phyloP scores from a whole-genome alignment of 2,888 invertebrate species.

The Apodemia zela region DNA sequence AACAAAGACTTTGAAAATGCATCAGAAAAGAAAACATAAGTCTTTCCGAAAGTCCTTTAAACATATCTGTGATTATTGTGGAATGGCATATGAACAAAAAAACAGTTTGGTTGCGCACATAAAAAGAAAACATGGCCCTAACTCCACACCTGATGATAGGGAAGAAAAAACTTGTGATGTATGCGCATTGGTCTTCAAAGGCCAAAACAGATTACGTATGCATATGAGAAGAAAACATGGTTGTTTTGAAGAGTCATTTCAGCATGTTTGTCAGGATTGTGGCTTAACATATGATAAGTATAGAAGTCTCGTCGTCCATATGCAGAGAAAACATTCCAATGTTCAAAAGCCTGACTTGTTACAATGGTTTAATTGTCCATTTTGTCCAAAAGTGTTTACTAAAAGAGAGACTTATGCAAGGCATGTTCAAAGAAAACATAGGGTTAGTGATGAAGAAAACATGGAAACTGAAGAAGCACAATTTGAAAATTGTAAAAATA shows the following conservation, averaged over 20 bases:
- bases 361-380: constrained; percentile 62
- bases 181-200: constrained; percentile 68
- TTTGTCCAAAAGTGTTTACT: constrained; percentile 61
- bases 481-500: constrained; percentile 44
- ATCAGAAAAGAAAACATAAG: constrained; percentile 64
- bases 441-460: constrained; percentile 46
- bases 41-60: constrained; percentile 51
- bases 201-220: constrained; percentile 57
- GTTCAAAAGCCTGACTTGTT: constrained; percentile 43
- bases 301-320: constrained; percentile 61
- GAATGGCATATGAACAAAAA: constrained; percentile 65
- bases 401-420: constrained; percentile 65
- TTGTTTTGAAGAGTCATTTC: constrained; percentile 58
- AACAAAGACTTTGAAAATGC: constrained; percentile 55
- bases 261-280: constrained; percentile 57
- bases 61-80: constrained; percentile 62
- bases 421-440: constrained; percentile 67
- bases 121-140: constrained; percentile 61
- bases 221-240: constrained; percentile 70
- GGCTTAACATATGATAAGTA: constrained; percentile 67
- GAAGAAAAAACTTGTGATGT: constrained; percentile 62
- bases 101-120: constrained; percentile 66
- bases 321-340: constrained; percentile 57
- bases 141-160: constrained; percentile 48
- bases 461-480: constrained; percentile 34